Evolutionary conservation across 2,113 vertebrate genomes (phyloP).

Genomic region (Grantiella picta): DNA sequence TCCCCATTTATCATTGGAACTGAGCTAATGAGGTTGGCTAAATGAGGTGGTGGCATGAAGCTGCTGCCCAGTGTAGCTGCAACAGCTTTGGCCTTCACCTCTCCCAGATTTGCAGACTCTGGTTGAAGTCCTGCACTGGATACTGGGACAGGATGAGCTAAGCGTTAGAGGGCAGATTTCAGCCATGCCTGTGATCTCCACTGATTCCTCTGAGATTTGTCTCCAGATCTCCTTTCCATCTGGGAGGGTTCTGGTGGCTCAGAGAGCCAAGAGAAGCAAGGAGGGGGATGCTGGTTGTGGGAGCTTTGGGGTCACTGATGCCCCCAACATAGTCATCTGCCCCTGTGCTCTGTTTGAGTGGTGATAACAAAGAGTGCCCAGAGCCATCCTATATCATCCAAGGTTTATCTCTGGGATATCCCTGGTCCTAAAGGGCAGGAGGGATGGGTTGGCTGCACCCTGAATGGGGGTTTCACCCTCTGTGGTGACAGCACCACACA

Average conservation of each 20-base stretch:
- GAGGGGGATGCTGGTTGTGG: not conserved
- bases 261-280: not conserved
- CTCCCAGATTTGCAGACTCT: not conserved
- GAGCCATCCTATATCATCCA: not conserved
- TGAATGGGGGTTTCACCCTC: not conserved
- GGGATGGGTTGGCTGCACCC: not conserved
- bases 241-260: not conserved
- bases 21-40: not conserved
- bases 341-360: not conserved
- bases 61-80: not conserved
- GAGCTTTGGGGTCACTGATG: not conserved
- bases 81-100: not conserved
- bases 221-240: not conserved
- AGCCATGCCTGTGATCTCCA: not conserved
- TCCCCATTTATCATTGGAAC: not conserved
- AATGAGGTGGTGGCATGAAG: not conserved
- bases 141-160: not conserved
- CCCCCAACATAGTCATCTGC: not conserved
- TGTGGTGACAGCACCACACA: fast-evolving
- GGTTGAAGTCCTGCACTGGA: not conserved
- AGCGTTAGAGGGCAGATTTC: not conserved
- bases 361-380: not conserved
- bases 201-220: not conserved
- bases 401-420: not conserved
- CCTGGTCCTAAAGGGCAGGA: not conserved